These are phyloP conservation scores for Podiceps cristatus DNA, from an alignment of 2,113 vertebrate genomes.

Conservation along the genomic window DNA sequence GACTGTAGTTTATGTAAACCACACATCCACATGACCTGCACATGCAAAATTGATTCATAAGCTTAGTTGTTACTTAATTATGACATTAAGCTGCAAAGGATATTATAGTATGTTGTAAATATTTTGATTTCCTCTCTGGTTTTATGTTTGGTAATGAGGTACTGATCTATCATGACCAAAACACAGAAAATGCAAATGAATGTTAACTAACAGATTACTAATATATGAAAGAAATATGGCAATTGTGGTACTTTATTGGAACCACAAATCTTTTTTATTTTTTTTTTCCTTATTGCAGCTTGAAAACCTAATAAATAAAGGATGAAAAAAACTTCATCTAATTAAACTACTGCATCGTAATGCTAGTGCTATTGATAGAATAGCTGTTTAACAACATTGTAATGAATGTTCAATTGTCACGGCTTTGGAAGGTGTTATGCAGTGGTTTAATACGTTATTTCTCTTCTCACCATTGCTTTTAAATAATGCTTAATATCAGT, in stretches of 20 bases:
- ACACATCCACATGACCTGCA: neutral
- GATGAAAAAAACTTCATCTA: slow-evolving; percentile 54
- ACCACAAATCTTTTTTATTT: neutral
- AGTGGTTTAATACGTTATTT: neutral
- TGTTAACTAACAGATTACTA: slow-evolving; percentile 57
- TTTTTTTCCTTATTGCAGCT: neutral
- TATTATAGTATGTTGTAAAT: slow-evolving; percentile 3
- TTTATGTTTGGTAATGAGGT: slow-evolving; percentile 7
- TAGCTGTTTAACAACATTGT: slow-evolving; percentile 8
- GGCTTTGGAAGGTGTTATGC: slow-evolving; percentile 7
- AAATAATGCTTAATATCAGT: slow-evolving; percentile 11
- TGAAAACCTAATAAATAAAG: slow-evolving; percentile 58
- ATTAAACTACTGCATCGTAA: slow-evolving; percentile 55
- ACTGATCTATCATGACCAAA: slow-evolving; percentile 39
- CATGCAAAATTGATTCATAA: neutral
- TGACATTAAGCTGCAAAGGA: neutral
- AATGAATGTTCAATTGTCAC: neutral
- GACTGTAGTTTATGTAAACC: neutral
- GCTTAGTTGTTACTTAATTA: slow-evolving; percentile 24
- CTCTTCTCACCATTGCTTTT: slow-evolving; percentile 3
- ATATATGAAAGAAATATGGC: slow-evolving; percentile 45
- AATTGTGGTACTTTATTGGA: slow-evolving; percentile 43
- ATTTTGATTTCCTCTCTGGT: slow-evolving; percentile 49
- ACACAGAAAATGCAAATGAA: slow-evolving; percentile 24
- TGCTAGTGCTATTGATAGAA: neutral